Evolutionary conservation across 2,888 invertebrate genomes (phyloP), one percentile per base, ranked within the genome.

Genomic region (Philaethria dido): DNA sequence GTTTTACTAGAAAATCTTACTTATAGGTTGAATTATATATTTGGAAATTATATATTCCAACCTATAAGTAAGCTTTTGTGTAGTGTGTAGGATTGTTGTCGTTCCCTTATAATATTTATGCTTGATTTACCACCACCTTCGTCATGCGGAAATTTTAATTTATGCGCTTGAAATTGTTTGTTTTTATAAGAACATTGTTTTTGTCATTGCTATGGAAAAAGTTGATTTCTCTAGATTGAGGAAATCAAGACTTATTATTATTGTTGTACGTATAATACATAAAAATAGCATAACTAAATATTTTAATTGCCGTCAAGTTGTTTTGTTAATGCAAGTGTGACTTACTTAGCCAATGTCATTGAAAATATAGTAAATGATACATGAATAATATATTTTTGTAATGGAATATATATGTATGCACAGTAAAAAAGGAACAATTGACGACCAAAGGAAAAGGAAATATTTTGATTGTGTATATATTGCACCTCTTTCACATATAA

Each of bases 81-180:
- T n/a, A n/a, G n/a, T n/a, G n/a, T 54, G 61, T 50, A 64, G 64
- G 66, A 13, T 64, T 66, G 39, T 65, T 59, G 68, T 67, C 76
- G 72, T 80, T 83, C 88, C 90, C 87, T 78, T 79, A 76, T 79
- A 81, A 83, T 83, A 81, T 89, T 92, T 87, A 87, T 88, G 89
- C 86, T 88, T 89, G 85, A 90, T 85, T 87, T 84, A 80, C 72
- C 84, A 82, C 83, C 80, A 82, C 80, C 82, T 83, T 86, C 85
- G 82, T 77, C 80, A 81, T 87, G 86, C 90, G 91, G 92, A 91
- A 88, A 92, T 91, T 90, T 92, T 90, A 90, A 91, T 92, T 92
- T 92, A 89, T 89, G 87, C 87, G 82, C 83, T 81, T 79, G 79
- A 87, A 85, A 87, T 86, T 88, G 85, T 90, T 88, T 89, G 87